phyloP scores from a whole-genome alignment of 2,113 vertebrate species.

The Zosterops japonicus region DNA sequence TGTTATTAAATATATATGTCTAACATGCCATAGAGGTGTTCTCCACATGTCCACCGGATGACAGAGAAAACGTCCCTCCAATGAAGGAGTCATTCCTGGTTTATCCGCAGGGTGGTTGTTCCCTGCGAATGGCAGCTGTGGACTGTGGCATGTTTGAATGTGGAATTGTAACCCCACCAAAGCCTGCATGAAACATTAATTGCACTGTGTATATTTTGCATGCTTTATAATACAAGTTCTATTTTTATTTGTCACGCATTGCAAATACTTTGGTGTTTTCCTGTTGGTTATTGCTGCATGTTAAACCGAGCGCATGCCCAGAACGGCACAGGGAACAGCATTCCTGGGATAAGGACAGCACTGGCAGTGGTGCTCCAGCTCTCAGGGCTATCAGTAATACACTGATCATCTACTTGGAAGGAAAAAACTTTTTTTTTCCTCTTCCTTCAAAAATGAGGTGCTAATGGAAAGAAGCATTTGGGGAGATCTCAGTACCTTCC shows the following conservation, averaged over 20 bases:
- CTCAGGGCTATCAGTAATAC: neutral
- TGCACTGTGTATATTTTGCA: conserved; percentile 75
- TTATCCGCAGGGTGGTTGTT: neutral
- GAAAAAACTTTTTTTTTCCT: neutral
- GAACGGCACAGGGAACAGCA: neutral
- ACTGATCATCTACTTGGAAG: neutral
- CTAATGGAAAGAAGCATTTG: neutral
- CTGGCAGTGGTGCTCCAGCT: neutral
- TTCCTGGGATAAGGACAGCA: neutral
- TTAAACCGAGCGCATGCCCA: conserved; percentile 66
- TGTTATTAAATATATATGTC: neutral
- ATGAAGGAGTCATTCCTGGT: neutral
- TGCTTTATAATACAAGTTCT: conserved; percentile 63
- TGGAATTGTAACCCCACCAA: conserved; percentile 69
- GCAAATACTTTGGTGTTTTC: conserved; percentile 10
- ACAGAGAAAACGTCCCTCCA: conserved; percentile 6
- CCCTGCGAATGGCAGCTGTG: neutral
- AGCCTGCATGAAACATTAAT: conserved; percentile 74
- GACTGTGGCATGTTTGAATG: conserved; percentile 63
- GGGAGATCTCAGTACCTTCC: neutral
- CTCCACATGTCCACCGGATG: neutral
- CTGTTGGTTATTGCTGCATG: conserved; percentile 65
- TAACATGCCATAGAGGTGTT: neutral
- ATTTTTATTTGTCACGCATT: conserved; percentile 44
- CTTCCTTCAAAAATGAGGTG: neutral